Evolutionary conservation across 2,797 vertebrate genomes (phyloP).

Genomic region (Platyrinchus mystaceus): DNA sequence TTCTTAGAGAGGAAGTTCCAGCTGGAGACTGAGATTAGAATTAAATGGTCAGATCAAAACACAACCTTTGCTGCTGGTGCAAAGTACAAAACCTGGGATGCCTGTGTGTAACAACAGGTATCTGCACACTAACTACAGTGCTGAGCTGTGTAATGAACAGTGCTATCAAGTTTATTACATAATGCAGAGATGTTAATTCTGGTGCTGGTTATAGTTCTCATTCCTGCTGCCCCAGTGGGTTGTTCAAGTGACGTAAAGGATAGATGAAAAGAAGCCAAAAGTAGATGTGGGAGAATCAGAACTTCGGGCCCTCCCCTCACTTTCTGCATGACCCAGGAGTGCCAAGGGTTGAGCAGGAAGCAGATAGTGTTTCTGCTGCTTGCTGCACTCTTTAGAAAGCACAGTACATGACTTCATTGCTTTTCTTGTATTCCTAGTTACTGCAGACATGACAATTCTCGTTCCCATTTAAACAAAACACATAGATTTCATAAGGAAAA

Average conservation of each 20-base stretch:
- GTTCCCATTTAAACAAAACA: background rate
- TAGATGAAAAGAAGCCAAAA: background rate
- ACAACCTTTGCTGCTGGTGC: background rate
- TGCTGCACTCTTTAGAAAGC: background rate
- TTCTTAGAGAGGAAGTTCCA: background rate
- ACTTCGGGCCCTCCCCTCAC: background rate
- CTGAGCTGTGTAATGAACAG: background rate
- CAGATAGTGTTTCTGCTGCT: background rate
- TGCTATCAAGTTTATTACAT: background rate
- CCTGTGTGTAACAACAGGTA: background rate
- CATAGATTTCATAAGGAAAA: background rate
- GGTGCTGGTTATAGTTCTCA: background rate
- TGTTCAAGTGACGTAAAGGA: background rate
- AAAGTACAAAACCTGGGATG: background rate
- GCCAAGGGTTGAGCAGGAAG: background rate
- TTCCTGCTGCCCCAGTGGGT: background rate
- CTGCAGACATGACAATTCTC: background rate
- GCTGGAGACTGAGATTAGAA: background rate
- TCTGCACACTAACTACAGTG: background rate
- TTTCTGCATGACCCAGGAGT: background rate
- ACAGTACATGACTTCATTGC: background rate
- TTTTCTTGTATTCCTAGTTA: background rate
- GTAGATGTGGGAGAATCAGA: background rate
- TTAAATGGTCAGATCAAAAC: background rate
- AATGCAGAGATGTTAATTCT: background rate